These are phyloP conservation scores for Apolygus lucorum DNA, from an alignment of 1,140 invertebrate genomes.

Conservation along the genomic window DNA sequence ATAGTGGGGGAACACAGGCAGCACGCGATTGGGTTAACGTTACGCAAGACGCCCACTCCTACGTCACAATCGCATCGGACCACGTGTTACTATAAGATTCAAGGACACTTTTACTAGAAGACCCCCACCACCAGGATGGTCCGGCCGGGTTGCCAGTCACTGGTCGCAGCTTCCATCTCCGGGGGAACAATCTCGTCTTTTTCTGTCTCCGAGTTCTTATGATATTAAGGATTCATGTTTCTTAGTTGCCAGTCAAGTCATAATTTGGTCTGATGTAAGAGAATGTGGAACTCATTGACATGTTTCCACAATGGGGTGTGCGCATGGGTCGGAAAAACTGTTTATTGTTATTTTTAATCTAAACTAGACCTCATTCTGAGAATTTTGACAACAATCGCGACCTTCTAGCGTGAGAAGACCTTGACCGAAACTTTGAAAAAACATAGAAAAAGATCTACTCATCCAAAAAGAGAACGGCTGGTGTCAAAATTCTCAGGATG, in stretches of 20 bases:
- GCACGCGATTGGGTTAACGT: constrained; percentile 4
- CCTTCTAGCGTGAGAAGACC: too few relatives aligned
- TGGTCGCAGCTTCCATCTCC: neutral
- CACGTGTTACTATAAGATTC: constrained; percentile 12
- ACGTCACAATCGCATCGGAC: constrained; percentile 9
- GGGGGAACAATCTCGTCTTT: neutral
- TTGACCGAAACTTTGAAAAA: too few relatives aligned
- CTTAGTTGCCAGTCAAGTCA: too few relatives aligned
- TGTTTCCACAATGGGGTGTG: neutral
- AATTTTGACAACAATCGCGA: too few relatives aligned
- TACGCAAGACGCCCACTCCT: constrained; percentile 14
- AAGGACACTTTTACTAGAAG: constrained; percentile 10
- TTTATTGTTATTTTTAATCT: too few relatives aligned
- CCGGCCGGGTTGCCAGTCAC: neutral
- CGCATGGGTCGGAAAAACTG: neutral
- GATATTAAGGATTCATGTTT: neutral
- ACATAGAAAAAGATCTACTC: too few relatives aligned
- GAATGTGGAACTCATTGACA: neutral
- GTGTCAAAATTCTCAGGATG: too few relatives aligned
- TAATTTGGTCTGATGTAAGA: too few relatives aligned
- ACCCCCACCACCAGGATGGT: neutral
- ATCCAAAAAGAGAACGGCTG: too few relatives aligned
- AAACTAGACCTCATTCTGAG: too few relatives aligned
- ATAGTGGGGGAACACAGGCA: neutral
- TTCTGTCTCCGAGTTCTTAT: neutral